These are phyloP conservation scores for Toxotes jaculatrix DNA, from an alignment of 2,113 vertebrate species.

Conservation along the genomic window DNA sequence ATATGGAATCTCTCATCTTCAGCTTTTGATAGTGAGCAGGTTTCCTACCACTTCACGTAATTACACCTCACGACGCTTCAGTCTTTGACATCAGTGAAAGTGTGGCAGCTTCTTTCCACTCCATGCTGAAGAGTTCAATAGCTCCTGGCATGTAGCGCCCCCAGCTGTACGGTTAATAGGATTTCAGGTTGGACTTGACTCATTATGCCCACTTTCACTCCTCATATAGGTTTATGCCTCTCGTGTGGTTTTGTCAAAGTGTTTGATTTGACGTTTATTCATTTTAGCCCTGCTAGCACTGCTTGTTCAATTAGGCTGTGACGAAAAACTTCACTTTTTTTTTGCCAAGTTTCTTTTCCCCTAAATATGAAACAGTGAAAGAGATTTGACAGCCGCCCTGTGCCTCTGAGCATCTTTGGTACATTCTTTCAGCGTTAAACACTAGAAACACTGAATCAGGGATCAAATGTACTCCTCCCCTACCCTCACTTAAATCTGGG, in stretches of 20 bases:
- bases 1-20: constrained; percentile 37
- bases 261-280: constrained; percentile 50
- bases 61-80: constrained; percentile 33
- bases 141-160: constrained; percentile 70
- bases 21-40: constrained; percentile 46
- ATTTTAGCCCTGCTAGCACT: constrained; percentile 43
- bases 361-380: constrained; percentile 32
- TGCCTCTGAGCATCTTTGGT: constrained; percentile 48
- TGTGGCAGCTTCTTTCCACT: constrained; percentile 13
- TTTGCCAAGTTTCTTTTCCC: constrained; percentile 25
- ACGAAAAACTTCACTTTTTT: constrained; percentile 47
- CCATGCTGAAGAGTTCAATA: not conserved
- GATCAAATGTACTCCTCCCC: constrained; percentile 55
- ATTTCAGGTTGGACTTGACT: constrained; percentile 48
- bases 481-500: constrained; percentile 59
- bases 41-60: constrained; percentile 42
- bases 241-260: constrained; percentile 28
- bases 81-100: constrained; percentile 36
- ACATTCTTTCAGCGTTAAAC: constrained; percentile 65
- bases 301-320: constrained; percentile 54
- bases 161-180: constrained; percentile 70
- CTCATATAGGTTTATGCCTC: constrained; percentile 26
- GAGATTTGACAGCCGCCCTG: constrained; percentile 41
- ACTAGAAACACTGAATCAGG: constrained; percentile 49
- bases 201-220: constrained; percentile 27